A percentile compares a stretch with the other conserved stretches of the same genome.
Evolutionary conservation across 2,888 invertebrate genomes (phyloP).

Genomic region (Pogonocherus hispidulus): DNA sequence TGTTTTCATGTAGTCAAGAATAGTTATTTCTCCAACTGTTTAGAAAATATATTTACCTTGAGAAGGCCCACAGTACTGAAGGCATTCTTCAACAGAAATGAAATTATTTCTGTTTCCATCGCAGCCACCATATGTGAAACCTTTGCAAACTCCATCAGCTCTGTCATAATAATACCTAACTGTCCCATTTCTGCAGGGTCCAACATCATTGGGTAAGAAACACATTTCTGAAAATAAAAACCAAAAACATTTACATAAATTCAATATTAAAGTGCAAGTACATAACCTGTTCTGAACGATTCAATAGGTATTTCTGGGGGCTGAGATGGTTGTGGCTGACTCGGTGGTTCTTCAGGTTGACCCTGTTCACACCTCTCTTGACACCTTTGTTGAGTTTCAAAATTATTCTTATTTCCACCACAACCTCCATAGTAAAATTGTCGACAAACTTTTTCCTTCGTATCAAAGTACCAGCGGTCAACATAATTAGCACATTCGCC

Average conservation of each 20-base stretch:
- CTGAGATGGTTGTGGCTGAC: conserved; percentile 9
- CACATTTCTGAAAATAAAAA: conserved; percentile 74
- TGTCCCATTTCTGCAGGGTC: conserved; percentile 74
- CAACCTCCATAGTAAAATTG: conserved; percentile 94
- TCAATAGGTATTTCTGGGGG: conserved; percentile 31
- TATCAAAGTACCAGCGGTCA: conserved; percentile 87
- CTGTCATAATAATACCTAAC: conserved; percentile 82
- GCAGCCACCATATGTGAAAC: conserved; percentile 87
- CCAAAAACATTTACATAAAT: conserved; percentile 17
- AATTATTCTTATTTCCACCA: conserved; percentile 92
- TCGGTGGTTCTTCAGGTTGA: conserved; percentile 51
- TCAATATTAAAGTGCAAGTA: neutral
- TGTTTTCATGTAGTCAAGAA: too few relatives aligned
- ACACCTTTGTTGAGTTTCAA: conserved; percentile 78
- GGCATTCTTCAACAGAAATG: conserved; percentile 77
- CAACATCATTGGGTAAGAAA: conserved; percentile 76
- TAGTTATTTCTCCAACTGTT: too few relatives aligned
- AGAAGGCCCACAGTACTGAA: conserved; percentile 76
- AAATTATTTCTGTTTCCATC: conserved; percentile 87
- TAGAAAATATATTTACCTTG: conserved; percentile 69
- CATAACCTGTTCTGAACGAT: conserved; percentile 54
- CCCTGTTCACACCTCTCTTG: conserved; percentile 74
- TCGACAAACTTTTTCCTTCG: conserved; percentile 79
- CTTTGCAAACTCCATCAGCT: conserved; percentile 79
- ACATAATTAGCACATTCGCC: conserved; percentile 86